A percentile compares a stretch with the other conserved stretches of the same genome.
Conservation (phyloP, 1,140 invertebrate genomes). For the Scaptomyza pallida region DNA sequence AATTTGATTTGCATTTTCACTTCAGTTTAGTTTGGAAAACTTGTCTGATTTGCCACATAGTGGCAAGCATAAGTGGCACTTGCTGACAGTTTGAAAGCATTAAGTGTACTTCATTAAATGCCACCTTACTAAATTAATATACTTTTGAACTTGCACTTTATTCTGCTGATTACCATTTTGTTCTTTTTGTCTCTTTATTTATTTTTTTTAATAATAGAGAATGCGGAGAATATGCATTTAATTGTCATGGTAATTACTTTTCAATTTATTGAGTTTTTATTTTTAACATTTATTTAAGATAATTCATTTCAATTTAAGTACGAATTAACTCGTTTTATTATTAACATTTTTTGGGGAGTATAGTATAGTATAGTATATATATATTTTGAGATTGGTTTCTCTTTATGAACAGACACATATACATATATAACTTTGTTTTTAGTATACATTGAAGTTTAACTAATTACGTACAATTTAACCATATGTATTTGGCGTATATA, state of each 20-base stretch:
- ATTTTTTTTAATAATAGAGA: conserved; percentile 4
- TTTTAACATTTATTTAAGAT: conserved; percentile 3
- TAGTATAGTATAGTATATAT: background rate
- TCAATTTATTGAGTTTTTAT: conserved; percentile 4
- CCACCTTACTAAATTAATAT: background rate
- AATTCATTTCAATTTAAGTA: conserved; percentile 13
- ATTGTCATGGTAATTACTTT: conserved; percentile 23
- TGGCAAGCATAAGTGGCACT: conserved; percentile 7
- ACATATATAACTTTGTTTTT: conserved; percentile 16
- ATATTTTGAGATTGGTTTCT: too few species aligned
- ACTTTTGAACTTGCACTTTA: background rate
- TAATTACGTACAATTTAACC: conserved; percentile 45
- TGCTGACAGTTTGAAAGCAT: background rate
- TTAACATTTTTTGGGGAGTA: background rate
- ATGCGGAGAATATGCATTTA: background rate
- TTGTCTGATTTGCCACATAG: conserved; percentile 11
- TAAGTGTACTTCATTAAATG: background rate
- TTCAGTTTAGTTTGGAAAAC: conserved; percentile 3
- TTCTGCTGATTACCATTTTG: conserved; percentile 24
- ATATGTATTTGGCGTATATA: conserved; percentile 15
- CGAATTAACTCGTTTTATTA: background rate
- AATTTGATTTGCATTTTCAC: conserved; percentile 31
- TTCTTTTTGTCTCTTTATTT: conserved; percentile 1
- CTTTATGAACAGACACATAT: conserved; percentile 5
- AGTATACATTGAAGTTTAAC: conserved; percentile 36